These are phyloP conservation scores for Philonicus albiceps DNA, from an alignment of 2,888 invertebrate species.

Conservation along the genomic window DNA sequence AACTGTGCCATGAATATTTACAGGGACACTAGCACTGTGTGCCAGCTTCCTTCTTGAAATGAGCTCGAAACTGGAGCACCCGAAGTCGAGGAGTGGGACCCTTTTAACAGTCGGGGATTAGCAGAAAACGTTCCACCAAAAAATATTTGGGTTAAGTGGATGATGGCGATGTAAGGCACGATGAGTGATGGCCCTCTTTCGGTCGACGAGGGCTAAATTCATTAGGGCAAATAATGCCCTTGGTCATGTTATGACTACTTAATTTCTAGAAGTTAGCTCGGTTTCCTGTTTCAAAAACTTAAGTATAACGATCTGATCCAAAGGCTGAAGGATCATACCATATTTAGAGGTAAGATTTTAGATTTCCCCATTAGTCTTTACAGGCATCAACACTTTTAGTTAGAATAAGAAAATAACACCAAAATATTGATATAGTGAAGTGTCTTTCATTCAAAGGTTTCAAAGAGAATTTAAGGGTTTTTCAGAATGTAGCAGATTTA, in stretches of 20 bases:
- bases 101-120: neutral
- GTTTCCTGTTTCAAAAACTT: neutral
- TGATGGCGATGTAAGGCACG: neutral
- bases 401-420: no score
- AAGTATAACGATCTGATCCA: neutral
- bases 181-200: neutral
- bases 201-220: neutral
- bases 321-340: neutral
- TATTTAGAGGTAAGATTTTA: no score
- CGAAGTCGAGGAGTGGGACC: neutral
- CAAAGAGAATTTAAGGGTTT: no score
- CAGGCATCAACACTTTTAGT: no score
- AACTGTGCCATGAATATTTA: slow-evolving; percentile 41
- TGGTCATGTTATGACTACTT: neutral
- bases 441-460: no score
- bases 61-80: neutral
- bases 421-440: no score
- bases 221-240: neutral
- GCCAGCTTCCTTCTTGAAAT: neutral
- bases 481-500: no score
- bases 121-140: neutral
- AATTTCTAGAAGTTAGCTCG: neutral
- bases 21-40: neutral
- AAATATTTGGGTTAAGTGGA: neutral
- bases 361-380: no score